Evolutionary conservation across 2,888 invertebrate genomes (phyloP).

Genomic region (Agriopis leucophaearia): DNA sequence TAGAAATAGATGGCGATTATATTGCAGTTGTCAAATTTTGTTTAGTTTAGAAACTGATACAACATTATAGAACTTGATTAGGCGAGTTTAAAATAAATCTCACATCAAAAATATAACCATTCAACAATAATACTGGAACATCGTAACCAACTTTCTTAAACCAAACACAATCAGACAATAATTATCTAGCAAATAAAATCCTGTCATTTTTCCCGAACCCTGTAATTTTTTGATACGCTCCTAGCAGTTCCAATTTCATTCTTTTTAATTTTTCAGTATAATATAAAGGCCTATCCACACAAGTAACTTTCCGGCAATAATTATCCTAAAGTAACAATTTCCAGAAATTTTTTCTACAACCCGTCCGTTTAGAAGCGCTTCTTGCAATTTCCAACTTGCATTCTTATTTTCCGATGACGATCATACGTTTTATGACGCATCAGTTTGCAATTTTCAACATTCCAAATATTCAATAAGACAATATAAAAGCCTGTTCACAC

Average conservation of each 20-base stretch:
- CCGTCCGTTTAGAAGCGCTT: background rate
- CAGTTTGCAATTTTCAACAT: background rate
- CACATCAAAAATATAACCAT: no score
- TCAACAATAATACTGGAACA: no score
- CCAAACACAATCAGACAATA: background rate
- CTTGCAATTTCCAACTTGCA: background rate
- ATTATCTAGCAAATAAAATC: background rate
- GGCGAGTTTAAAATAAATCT: no score
- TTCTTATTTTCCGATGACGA: background rate
- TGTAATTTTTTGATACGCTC: no score
- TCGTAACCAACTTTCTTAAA: no score
- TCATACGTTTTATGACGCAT: background rate
- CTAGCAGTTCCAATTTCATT: no score
- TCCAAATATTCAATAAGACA: background rate
- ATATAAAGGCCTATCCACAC: background rate
- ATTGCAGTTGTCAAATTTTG: no score
- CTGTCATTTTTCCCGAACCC: background rate
- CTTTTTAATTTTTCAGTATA: no score
- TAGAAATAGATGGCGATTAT: no score
- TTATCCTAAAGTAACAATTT: background rate
- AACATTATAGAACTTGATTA: no score
- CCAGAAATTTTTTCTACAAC: background rate
- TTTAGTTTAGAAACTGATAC: no score
- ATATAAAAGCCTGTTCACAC: slow-evolving; percentile 47
- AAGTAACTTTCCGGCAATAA: background rate